A percentile compares a stretch with the other conserved stretches of the same genome.
These are phyloP conservation scores for Heteronetta atricapilla DNA, from an alignment of 2,113 vertebrate species.

Conservation along the genomic window DNA sequence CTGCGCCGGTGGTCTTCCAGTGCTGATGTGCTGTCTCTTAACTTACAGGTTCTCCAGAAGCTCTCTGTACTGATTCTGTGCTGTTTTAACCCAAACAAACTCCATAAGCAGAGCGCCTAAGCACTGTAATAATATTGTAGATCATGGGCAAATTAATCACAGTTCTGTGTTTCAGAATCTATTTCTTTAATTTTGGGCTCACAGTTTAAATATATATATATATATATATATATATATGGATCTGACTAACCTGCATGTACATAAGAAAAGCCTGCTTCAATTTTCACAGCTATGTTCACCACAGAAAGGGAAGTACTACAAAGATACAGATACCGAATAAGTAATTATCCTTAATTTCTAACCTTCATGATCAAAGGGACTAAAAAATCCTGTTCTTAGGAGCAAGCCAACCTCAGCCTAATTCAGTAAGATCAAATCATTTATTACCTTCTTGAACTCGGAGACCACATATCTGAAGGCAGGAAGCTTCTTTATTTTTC, in stretches of 20 bases:
- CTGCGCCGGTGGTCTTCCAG: neutral
- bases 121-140: neutral
- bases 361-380: neutral
- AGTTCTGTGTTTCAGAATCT: neutral
- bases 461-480: neutral
- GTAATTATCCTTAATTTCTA: neutral
- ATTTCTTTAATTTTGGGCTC: neutral
- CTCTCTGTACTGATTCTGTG: neutral
- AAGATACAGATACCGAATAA: neutral
- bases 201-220: neutral
- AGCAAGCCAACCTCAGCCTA: neutral
- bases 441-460: neutral
- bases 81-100: neutral
- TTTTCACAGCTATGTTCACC: neutral
- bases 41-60: neutral
- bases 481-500: neutral
- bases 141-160: neutral
- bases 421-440: neutral
- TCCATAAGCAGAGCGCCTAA: neutral
- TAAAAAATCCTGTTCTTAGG: neutral
- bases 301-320: neutral
- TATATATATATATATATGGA: no score
- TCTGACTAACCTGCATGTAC: neutral
- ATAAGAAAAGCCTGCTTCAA: neutral
- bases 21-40: neutral